A percentile compares a stretch with the other conserved stretches of the same genome.
These are phyloP conservation scores for Trypoxylus dichotomus DNA, from an alignment of 1,140 invertebrate genomes.

Conservation along the genomic window DNA sequence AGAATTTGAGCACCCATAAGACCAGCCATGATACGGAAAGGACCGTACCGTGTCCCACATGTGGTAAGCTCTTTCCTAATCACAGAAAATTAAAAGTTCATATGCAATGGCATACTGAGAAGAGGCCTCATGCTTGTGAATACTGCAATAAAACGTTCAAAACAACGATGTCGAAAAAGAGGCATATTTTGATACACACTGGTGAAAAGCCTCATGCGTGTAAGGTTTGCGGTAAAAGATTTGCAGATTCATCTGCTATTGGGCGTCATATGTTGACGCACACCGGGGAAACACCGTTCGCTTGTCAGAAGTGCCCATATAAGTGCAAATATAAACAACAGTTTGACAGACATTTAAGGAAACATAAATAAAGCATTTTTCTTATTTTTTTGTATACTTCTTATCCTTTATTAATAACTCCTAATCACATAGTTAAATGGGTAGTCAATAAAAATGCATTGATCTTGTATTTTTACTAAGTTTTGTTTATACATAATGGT, in stretches of 20 bases:
- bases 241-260: background rate
- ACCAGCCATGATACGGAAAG: background rate
- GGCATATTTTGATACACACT: background rate
- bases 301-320: background rate
- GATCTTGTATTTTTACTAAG: no score
- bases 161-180: background rate
- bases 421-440: no score
- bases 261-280: background rate
- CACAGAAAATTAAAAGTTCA: background rate
- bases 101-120: background rate
- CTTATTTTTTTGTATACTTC: background rate
- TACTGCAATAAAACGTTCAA: background rate
- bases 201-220: slow-evolving; percentile 5
- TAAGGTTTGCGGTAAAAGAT: slow-evolving; percentile 1
- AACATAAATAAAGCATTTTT: background rate
- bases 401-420: background rate
- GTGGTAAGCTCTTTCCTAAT: background rate
- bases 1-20: background rate
- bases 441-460: no score
- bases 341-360: background rate
- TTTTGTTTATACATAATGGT: no score
- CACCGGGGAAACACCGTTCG: background rate
- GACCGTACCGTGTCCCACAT: background rate
- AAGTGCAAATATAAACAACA: background rate
- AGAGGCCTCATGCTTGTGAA: background rate